Percentiles rank a stretch among this genome's conserved stretches.
phyloP scores from a whole-genome alignment of 2,113 vertebrate genomes.

The Naja naja region DNA sequence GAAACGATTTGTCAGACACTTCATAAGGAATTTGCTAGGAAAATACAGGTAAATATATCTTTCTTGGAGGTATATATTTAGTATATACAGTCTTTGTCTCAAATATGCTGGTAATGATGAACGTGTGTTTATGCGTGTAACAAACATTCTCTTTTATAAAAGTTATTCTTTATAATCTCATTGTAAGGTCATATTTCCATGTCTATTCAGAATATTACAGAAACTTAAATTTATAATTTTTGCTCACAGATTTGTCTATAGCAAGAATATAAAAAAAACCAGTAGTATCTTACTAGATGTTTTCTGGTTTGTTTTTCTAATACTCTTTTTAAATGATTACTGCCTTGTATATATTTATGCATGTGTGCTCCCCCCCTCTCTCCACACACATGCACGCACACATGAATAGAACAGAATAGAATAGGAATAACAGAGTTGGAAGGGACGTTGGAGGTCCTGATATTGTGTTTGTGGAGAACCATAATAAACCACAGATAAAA shows the following conservation, averaged over 20 bases:
- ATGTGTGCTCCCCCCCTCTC: too few relatives aligned
- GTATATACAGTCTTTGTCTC: neutral
- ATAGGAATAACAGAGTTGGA: too few relatives aligned
- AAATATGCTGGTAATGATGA: neutral
- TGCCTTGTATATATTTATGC: neutral
- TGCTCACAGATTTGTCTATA: neutral
- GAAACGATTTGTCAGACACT: conserved; percentile 73
- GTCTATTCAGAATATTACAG: neutral
- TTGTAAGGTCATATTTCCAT: neutral
- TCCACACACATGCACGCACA: too few relatives aligned
- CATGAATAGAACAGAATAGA: too few relatives aligned
- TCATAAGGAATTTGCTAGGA: conserved; percentile 78
- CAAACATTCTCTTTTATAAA: neutral
- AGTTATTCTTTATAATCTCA: neutral
- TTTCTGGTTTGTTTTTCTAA: neutral
- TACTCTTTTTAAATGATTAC: neutral
- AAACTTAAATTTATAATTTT: neutral
- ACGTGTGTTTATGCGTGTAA: neutral
- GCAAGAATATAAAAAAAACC: too few relatives aligned
- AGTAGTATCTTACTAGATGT: neutral
- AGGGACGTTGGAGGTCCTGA: too few relatives aligned
- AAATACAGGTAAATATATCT: conserved; percentile 75
- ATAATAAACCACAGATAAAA: too few relatives aligned
- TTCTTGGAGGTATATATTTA: neutral
- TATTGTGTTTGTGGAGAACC: too few relatives aligned